These are phyloP conservation scores for Gymnoscelis rufifasciata DNA, from an alignment of 2,888 invertebrate genomes.

Conservation along the genomic window DNA sequence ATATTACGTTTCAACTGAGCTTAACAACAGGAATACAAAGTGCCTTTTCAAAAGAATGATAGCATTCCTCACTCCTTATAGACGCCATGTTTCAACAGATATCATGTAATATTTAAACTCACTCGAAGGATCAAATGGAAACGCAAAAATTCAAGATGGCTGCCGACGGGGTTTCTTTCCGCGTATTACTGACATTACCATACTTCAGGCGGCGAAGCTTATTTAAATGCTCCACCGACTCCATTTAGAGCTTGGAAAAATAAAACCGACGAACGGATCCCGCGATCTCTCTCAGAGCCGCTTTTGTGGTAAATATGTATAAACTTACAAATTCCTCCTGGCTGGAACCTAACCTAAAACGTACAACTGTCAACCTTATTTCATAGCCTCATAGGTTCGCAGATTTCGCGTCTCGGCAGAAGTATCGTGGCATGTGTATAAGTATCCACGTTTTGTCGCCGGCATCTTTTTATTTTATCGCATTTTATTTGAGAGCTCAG, in stretches of 20 bases:
- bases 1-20: no score
- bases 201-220: constrained; percentile 76
- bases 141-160: constrained; percentile 69
- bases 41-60: constrained; percentile 11
- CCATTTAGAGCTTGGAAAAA: constrained; percentile 79
- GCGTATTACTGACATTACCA: constrained; percentile 78
- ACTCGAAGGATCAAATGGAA: constrained; percentile 36
- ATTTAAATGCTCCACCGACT: constrained; percentile 80
- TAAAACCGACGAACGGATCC: constrained; percentile 75
- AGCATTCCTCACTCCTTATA: constrained; percentile 9
- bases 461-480: constrained; percentile 75
- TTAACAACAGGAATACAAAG: not conserved
- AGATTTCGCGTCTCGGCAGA: constrained; percentile 10
- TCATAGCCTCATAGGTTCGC: constrained; percentile 12
- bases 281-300: constrained; percentile 75
- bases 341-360: constrained; percentile 18
- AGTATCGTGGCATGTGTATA: constrained; percentile 50
- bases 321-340: constrained; percentile 53
- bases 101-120: constrained; percentile 34
- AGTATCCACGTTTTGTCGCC: constrained; percentile 74
- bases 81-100: constrained; percentile 22
- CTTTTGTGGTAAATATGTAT: constrained; percentile 79
- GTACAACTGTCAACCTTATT: constrained; percentile 41
- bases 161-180: constrained; percentile 67
- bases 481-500: constrained; percentile 75